These are phyloP conservation scores for Ageneiosus marmoratus DNA, from an alignment of 2,113 vertebrate genomes.

Conservation along the genomic window DNA sequence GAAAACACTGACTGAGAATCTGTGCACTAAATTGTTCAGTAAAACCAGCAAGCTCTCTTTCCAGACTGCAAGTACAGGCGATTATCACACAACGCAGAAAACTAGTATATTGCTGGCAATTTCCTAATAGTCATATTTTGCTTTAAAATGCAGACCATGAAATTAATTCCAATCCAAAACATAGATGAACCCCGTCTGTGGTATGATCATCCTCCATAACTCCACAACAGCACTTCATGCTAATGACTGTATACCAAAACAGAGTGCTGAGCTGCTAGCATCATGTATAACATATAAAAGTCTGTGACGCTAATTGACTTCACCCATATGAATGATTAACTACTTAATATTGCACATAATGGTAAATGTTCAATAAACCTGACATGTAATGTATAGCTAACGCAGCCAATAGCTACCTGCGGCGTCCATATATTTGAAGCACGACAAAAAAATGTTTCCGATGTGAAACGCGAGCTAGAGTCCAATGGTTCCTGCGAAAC, in stretches of 20 bases:
- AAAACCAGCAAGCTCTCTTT: not conserved
- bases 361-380: not conserved
- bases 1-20: not conserved
- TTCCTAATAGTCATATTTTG: not conserved
- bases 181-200: too few species aligned
- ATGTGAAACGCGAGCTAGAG: not conserved
- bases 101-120: not conserved
- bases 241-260: not conserved
- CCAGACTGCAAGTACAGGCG: not conserved
- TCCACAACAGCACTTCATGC: not conserved
- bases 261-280: slow-evolving; percentile 13
- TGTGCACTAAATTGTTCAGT: not conserved
- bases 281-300: not conserved
- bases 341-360: too few species aligned
- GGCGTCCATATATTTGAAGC: slow-evolving; percentile 13
- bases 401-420: not conserved
- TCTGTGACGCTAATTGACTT: not conserved
- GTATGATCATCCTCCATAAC: not conserved
- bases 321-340: too few species aligned
- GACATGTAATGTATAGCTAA: not conserved
- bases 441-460: slow-evolving; percentile 14
- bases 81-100: not conserved
- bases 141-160: not conserved
- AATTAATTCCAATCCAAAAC: not conserved
- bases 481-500: not conserved